Base-by-base conservation (phyloP, 2,888 invertebrate species). In the Pristionchus exspectatus region DNA sequence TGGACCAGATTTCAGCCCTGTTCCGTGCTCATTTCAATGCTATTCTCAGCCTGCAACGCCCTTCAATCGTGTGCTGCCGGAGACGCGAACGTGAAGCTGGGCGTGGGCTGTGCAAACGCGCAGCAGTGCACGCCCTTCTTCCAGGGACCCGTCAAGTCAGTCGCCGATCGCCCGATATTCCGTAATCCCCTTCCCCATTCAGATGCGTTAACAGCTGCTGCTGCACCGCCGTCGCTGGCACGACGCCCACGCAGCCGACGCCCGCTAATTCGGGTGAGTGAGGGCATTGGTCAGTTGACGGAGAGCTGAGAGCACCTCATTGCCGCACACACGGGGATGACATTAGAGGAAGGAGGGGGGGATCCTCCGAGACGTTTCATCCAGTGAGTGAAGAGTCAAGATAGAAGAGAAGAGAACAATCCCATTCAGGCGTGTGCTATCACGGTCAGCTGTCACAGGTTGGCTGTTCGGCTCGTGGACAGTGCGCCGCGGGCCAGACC, bases 361-460 rank as follows among this genome's bases (percentile, higher is more conserved):
- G n/a, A n/a, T n/a, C n/a, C n/a, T n/a, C n/a, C n/a, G n/a, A n/a
- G n/a, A n/a, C n/a, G n/a, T n/a, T n/a, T n/a, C n/a, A n/a, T n/a
- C n/a, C n/a, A n/a, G n/a, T n/a, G n/a, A n/a, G n/a, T n/a, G n/a
- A n/a, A n/a, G n/a, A n/a, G n/a, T n/a, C n/a, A n/a, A n/a, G n/a
- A n/a, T n/a, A n/a, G n/a, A n/a, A n/a, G n/a, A n/a, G n/a, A n/a
- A n/a, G n/a, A n/a, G n/a, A n/a, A n/a, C n/a, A n/a, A n/a, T n/a
- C n/a, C 50, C 2, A 14, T 88, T 59, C 89, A 93, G 94, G 94
- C 16, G 90, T 91, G 63, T 94, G 94, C 87, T 93, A 93, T 27
- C 92, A 93, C 54, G 94, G 94, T 2, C 93, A 94, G 89, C 90
- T 91, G 5, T 93, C 93, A 2, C 93, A 93, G 87, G 93, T 94